phyloP scores from a whole-genome alignment of 2,797 vertebrate species.

The Ambastaia sidthimunki region DNA sequence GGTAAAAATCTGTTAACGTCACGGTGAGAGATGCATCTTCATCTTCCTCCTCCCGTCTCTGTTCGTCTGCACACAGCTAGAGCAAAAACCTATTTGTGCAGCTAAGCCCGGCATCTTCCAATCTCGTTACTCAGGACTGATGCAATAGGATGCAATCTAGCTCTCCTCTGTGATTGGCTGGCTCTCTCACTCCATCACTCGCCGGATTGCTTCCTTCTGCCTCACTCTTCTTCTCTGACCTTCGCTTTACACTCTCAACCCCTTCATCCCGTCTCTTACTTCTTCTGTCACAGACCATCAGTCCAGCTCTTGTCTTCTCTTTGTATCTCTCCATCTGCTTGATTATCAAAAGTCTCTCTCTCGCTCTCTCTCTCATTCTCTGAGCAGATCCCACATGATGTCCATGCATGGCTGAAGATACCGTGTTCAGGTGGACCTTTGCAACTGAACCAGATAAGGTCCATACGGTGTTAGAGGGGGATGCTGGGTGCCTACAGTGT shows the following conservation, averaged over 20 bases:
- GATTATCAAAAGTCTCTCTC: conserved; percentile 51
- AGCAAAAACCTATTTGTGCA: conserved; percentile 81
- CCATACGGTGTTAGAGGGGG: conserved; percentile 51
- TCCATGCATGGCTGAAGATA: conserved; percentile 40
- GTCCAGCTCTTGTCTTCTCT: conserved; percentile 35
- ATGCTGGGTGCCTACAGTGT: conserved; percentile 43
- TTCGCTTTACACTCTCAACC: conserved; percentile 37
- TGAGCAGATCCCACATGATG: conserved; percentile 2
- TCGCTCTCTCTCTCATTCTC: background rate
- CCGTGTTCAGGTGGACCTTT: conserved; percentile 46
- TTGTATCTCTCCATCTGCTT: conserved; percentile 59
- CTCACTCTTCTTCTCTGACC: conserved; percentile 29
- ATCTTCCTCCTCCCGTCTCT: conserved; percentile 41
- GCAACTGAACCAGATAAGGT: conserved; percentile 47
- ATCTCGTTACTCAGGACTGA: conserved; percentile 83
- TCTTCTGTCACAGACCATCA: conserved; percentile 15
- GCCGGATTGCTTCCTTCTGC: conserved; percentile 18
- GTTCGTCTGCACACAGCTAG: conserved; percentile 48
- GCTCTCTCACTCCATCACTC: conserved; percentile 11
- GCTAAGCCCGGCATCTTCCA: conserved; percentile 81
- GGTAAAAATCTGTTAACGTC: conserved; percentile 72
- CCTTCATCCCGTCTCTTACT: conserved; percentile 28
- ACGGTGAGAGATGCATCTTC: conserved; percentile 61
- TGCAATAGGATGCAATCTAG: conserved; percentile 81
- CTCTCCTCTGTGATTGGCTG: background rate